Conservation (phyloP, 2,797 vertebrate species). For the Sebastolobus alascanus region DNA sequence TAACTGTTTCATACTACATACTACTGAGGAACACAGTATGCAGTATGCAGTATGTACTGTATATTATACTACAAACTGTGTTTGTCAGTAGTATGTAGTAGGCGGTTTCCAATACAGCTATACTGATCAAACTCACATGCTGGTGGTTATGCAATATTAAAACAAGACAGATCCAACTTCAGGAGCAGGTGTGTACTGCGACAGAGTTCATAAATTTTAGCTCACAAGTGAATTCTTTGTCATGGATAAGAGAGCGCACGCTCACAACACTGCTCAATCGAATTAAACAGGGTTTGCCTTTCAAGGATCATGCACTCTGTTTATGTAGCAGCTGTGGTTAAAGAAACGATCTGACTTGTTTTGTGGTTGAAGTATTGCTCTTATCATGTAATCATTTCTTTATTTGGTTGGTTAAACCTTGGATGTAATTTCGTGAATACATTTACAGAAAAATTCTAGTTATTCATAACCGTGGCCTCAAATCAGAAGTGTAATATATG, state of each 20-base stretch:
- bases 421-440: no score
- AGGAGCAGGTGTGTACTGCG: neutral
- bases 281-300: neutral
- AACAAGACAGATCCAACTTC: neutral
- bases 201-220: neutral
- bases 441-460: neutral
- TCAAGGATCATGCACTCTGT: neutral
- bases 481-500: neutral
- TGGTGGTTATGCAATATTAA: neutral
- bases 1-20: no score
- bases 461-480: neutral
- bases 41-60: no score
- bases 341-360: neutral
- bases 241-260: no score
- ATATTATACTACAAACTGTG: no score
- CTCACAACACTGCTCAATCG: no score
- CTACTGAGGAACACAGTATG: no score
- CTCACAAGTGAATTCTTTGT: neutral
- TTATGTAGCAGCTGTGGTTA: conserved; percentile 4
- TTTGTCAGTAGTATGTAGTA: no score
- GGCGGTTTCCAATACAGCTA: no score
- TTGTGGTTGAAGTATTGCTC: neutral
- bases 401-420: neutral
- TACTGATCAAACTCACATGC: neutral
- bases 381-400: neutral